These are phyloP conservation scores for Solen grandis DNA, from an alignment of 1,140 invertebrate genomes.

Conservation along the genomic window DNA sequence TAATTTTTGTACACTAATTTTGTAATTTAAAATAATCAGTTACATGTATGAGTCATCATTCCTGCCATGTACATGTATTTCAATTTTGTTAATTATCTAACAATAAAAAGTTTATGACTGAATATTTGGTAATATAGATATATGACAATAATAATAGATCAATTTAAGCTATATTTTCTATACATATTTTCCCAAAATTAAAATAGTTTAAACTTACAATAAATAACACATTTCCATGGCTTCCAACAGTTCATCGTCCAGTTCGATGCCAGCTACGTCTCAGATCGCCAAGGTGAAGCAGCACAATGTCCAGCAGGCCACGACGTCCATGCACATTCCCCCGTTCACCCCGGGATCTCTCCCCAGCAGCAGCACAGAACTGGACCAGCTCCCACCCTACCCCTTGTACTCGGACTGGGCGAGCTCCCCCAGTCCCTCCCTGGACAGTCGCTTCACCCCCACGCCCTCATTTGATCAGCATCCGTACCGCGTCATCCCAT, in stretches of 20 bases:
- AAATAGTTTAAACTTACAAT: no score
- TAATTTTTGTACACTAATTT: neutral
- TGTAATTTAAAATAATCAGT: neutral
- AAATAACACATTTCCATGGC: neutral
- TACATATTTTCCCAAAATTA: no score
- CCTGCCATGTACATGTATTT: no score
- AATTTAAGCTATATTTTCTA: no score
- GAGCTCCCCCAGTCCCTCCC: conserved; percentile 71
- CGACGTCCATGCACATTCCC: conserved; percentile 28
- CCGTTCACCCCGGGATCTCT: conserved; percentile 53
- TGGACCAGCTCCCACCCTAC: conserved; percentile 52
- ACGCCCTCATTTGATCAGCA: conserved; percentile 68
- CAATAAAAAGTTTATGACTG: no score
- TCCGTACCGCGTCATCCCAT: conserved; percentile 28
- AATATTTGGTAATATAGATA: no score
- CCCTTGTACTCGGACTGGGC: conserved; percentile 49
- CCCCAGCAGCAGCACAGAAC: conserved; percentile 55
- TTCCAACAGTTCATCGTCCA: conserved; percentile 4
- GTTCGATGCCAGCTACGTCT: conserved; percentile 26
- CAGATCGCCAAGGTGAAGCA: conserved; percentile 18
- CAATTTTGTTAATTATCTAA: no score
- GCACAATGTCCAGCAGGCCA: conserved; percentile 20
- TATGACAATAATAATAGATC: no score
- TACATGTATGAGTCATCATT: no score
- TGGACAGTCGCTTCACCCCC: conserved; percentile 65